Evolutionary conservation across 2,797 vertebrate genomes (phyloP).

Genomic region (Morelia viridis): DNA sequence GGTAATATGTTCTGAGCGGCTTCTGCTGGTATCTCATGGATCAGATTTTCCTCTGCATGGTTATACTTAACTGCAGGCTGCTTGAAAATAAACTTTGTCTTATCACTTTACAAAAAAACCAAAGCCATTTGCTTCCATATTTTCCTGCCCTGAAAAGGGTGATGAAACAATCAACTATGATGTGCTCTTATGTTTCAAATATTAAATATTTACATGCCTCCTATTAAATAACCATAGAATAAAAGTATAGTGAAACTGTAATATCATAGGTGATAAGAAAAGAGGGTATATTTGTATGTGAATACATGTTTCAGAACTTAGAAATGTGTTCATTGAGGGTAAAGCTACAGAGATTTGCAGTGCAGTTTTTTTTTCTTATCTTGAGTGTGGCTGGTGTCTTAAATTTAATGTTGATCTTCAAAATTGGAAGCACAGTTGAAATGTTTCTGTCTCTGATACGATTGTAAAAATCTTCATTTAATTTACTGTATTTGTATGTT

Average conservation of each 20-base stretch:
- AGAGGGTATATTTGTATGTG: background rate
- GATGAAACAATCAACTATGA: background rate
- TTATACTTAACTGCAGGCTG: background rate
- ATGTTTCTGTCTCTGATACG: background rate
- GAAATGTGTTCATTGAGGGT: background rate
- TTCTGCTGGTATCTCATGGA: background rate
- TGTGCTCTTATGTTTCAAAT: background rate
- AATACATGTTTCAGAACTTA: background rate
- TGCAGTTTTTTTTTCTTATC: background rate
- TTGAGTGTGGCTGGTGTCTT: background rate
- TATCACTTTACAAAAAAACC: background rate
- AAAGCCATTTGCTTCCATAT: background rate
- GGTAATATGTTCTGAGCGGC: background rate
- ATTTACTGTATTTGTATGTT: background rate
- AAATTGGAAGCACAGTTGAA: background rate
- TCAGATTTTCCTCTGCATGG: background rate
- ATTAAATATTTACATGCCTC: background rate
- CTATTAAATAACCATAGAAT: background rate
- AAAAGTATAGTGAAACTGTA: background rate
- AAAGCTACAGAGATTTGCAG: background rate
- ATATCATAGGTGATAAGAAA: background rate
- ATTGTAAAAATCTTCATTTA: background rate
- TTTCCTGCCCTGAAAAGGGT: background rate
- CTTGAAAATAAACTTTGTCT: background rate
- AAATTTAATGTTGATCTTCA: background rate